Evolutionary conservation across 2,113 vertebrate species (phyloP).

Genomic region (Lepidothrix coronata): DNA sequence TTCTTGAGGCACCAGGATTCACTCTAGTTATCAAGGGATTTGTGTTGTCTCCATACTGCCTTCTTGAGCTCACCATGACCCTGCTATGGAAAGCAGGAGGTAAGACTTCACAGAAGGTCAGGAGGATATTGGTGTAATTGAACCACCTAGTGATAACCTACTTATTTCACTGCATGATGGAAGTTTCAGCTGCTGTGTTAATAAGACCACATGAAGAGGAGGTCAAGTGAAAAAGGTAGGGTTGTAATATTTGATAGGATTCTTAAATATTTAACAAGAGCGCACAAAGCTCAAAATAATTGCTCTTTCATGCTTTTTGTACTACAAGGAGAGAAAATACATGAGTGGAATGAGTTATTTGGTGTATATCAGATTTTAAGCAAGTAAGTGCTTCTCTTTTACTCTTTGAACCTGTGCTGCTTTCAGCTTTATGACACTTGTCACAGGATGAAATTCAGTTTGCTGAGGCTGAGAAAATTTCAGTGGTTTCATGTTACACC

Average conservation of each 20-base stretch:
- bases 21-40: not conserved
- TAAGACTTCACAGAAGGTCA: not conserved
- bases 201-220: not conserved
- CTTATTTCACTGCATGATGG: not conserved
- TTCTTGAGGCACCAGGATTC: not conserved
- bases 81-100: not conserved
- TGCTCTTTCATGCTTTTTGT: not conserved
- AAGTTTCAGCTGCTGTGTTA: not conserved
- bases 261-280: not conserved
- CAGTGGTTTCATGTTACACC: not conserved
- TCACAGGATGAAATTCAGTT: conserved; percentile 19
- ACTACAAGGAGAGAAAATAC: not conserved
- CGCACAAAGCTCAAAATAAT: not conserved
- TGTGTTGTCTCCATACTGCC: not conserved
- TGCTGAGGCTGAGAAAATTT: conserved; percentile 10
- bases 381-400: not conserved
- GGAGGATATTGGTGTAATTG: not conserved
- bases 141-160: not conserved
- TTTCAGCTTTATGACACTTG: conserved; percentile 12
- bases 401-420: not conserved
- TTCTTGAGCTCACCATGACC: not conserved
- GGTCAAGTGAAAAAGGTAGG: not conserved
- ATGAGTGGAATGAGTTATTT: not conserved
- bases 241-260: not conserved
- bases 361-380: not conserved